Conservation (phyloP, 2,888 invertebrate species). For the Latrodectus hesperus region DNA sequence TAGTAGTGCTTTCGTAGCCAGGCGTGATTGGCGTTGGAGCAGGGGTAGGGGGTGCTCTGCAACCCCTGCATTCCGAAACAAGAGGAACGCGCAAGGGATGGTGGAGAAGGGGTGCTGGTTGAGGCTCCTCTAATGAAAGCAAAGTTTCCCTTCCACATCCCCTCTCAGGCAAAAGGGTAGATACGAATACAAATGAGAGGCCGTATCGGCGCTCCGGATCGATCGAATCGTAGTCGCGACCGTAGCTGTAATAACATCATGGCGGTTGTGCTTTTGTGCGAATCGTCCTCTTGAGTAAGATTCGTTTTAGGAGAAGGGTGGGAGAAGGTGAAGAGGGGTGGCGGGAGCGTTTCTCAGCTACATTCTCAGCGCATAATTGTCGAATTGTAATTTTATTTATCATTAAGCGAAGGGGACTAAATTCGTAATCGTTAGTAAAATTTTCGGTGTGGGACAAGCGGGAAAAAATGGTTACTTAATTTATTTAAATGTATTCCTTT, state of each 20-base stretch:
- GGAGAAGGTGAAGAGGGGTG: neutral
- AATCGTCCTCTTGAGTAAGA: constrained; percentile 19
- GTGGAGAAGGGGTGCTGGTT: neutral
- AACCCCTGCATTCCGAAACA: constrained; percentile 7
- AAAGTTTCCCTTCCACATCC: constrained; percentile 24
- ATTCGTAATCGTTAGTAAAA: neutral
- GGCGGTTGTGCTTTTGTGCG: constrained; percentile 49
- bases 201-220: constrained; percentile 55
- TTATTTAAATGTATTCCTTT: neutral
- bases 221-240: constrained; percentile 47
- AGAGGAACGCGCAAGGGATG: neutral
- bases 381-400: constrained; percentile 47
- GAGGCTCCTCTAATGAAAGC: constrained; percentile 45
- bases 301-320: neutral
- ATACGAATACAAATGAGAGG: constrained; percentile 54
- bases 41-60: neutral
- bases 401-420: constrained; percentile 1
- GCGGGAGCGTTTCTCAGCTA: neutral
- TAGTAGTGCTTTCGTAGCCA: neutral
- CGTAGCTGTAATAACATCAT: constrained; percentile 69
- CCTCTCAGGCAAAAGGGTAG: constrained; percentile 26
- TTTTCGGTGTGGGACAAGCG: no score
- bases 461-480: neutral
- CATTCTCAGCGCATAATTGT: constrained; percentile 45
- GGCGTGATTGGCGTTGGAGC: neutral